Percentiles rank a stretch among this genome's conserved stretches.
Conservation (phyloP, 2,797 vertebrate genomes). For the Sebastes cheni region DNA sequence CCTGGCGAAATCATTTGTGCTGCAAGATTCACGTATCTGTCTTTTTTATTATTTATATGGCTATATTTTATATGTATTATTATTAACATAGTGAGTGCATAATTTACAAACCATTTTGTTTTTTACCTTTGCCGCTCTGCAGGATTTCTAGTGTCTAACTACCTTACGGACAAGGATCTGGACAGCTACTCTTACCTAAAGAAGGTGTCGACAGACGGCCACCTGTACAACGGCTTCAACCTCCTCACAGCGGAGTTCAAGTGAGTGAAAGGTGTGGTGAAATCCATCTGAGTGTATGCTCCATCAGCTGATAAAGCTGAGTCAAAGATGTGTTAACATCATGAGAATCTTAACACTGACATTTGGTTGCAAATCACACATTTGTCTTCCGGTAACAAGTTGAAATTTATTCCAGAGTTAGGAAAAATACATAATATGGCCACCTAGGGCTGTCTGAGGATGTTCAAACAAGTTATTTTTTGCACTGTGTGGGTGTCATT, state of each 20-base stretch:
- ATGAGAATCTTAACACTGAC: background rate
- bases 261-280: slow-evolving; percentile 78
- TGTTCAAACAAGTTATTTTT: slow-evolving; percentile 2
- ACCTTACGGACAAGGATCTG: slow-evolving; percentile 86
- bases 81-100: background rate
- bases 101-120: background rate
- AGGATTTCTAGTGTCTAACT: slow-evolving; percentile 94
- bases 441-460: background rate
- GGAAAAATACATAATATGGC: background rate
- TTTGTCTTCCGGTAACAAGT: background rate
- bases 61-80: background rate
- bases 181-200: slow-evolving; percentile 94
- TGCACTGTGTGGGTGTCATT: background rate
- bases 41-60: background rate
- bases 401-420: slow-evolving; percentile 2
- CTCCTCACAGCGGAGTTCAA: slow-evolving; percentile 95
- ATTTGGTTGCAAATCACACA: background rate
- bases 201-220: slow-evolving; percentile 91
- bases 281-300: background rate
- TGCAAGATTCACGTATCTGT: background rate
- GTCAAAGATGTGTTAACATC: background rate
- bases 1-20: background rate
- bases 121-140: background rate
- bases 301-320: background rate
- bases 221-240: slow-evolving; percentile 97